Evolutionary conservation across 2,797 vertebrate genomes (phyloP), one percentile per base, ranked within the genome.

Genomic region (Epinephelus malabaricus): DNA sequence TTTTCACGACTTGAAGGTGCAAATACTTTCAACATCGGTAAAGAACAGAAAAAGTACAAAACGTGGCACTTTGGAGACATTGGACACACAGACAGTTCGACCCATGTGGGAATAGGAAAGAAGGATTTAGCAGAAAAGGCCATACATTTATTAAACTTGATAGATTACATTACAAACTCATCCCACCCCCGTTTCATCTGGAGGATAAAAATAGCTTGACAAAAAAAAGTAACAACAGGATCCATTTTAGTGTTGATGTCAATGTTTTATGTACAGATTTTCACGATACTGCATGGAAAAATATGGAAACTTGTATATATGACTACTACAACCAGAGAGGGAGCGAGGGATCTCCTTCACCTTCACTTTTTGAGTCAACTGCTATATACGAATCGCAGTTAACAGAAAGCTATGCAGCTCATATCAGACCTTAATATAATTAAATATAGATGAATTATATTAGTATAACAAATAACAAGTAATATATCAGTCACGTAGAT

Each of bases 261-360:
- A 78, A 51, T 81, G 45, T 73, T 86, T 87, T 82, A 89, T 86
- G 58, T 61, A 84, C 63, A 90, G 10, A 71, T 71, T 75, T 78
- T 78, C 13, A 68, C 3, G 38, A 72, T 66, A 69, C 34, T 66
- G 62, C 74, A 88, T 82, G 63, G 61, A 71, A 72, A 88, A 73
- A 76, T 71, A 76, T 66, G 40, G 34, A 60, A 63, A n/a, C 69
- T 82, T 46, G 18, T 38, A 34, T 40, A 3, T 12, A n/a, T 25
- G 53, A 3, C 47, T 2, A 0, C n/a, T 9, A 66, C 54, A 40
- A 40, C 19, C 6, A 8, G 15, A 56, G 53, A 66, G 45, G 50
- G 5, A 66, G 13, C 23, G 18, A 47, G 1, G 17, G 1, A 68
- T 30, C 21, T 56, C 59, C 25, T 30, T 74, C 21, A 43, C 40